phyloP scores from a whole-genome alignment of 2,888 invertebrate species.

The Suillia variegata region DNA sequence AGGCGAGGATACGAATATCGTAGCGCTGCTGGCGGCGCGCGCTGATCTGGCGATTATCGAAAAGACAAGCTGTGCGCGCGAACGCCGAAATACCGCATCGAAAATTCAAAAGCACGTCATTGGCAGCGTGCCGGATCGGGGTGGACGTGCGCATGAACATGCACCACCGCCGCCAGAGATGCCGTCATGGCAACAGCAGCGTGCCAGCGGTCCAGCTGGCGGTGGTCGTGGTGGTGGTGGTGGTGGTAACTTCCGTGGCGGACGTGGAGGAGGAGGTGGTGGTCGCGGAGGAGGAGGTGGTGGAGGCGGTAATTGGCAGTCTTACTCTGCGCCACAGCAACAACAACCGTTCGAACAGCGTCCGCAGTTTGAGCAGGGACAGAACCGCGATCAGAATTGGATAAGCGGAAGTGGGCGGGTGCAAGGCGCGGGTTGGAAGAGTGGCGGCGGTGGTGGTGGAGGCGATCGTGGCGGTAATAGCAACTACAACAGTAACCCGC shows the following conservation, averaged over 20 bases:
- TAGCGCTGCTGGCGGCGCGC: slow-evolving; percentile 84
- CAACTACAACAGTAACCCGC: not conserved
- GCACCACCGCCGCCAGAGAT: slow-evolving; percentile 95
- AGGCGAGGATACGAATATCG: slow-evolving; percentile 67
- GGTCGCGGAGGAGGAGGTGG: slow-evolving; percentile 45
- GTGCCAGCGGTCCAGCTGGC: slow-evolving; percentile 63
- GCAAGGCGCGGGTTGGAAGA: slow-evolving; percentile 56
- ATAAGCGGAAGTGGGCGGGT: slow-evolving; percentile 56
- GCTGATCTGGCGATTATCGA: slow-evolving; percentile 84
- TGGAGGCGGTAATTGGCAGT: slow-evolving; percentile 31
- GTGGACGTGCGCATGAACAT: slow-evolving; percentile 89
- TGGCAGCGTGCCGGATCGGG: slow-evolving; percentile 91
- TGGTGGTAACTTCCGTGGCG: slow-evolving; percentile 45
- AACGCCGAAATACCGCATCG: slow-evolving; percentile 83
- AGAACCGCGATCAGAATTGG: slow-evolving; percentile 45
- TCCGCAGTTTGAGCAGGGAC: slow-evolving; percentile 34
- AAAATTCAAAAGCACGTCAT: slow-evolving; percentile 88
- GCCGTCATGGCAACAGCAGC: slow-evolving; percentile 88
- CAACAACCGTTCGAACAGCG: slow-evolving; percentile 33
- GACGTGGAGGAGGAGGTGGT: slow-evolving; percentile 40
- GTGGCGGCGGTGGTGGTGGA: slow-evolving; percentile 29
- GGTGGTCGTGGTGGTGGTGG: slow-evolving; percentile 59
- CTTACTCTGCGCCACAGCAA: slow-evolving; percentile 25
- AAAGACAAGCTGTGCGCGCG: slow-evolving; percentile 87
- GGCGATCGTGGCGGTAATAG: slow-evolving; percentile 38